Conservation (phyloP, 2,888 invertebrate genomes). For the Orthonevra nobilis region DNA sequence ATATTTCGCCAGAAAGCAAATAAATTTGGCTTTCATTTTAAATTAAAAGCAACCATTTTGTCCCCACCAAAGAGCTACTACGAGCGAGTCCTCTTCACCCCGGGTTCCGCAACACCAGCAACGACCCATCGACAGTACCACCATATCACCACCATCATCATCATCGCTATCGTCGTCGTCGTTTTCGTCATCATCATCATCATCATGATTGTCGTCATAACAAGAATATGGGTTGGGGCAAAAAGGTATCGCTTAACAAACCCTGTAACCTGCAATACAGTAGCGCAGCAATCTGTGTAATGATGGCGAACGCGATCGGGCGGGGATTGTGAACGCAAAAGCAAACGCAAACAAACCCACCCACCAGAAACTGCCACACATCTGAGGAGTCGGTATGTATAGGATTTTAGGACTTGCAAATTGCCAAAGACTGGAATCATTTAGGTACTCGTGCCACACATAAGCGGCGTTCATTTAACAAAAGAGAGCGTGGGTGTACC, state of each 20-base stretch:
- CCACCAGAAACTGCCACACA: constrained; percentile 37
- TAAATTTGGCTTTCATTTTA: constrained; percentile 71
- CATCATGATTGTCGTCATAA: constrained; percentile 19
- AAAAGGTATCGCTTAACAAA: constrained; percentile 68
- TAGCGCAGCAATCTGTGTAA: constrained; percentile 63
- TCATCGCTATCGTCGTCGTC: constrained; percentile 12
- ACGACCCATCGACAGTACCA: background rate
- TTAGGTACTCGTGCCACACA: constrained; percentile 58
- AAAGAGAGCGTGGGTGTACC: constrained; percentile 46
- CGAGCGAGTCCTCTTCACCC: constrained; percentile 10
- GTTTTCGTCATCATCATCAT: constrained; percentile 14
- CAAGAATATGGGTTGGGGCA: constrained; percentile 33
- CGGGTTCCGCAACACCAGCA: constrained; percentile 32
- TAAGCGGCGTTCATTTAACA: constrained; percentile 60
- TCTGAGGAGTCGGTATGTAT: constrained; percentile 48
- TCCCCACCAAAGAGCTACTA: constrained; percentile 45
- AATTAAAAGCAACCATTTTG: constrained; percentile 70
- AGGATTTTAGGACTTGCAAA: constrained; percentile 65
- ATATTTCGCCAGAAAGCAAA: constrained; percentile 70
- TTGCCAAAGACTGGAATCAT: constrained; percentile 65
- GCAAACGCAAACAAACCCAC: constrained; percentile 51
- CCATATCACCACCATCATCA: constrained; percentile 14
- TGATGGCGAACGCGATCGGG: constrained; percentile 48
- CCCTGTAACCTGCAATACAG: constrained; percentile 61
- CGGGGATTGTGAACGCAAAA: constrained; percentile 14